phyloP scores from a whole-genome alignment of 1,140 invertebrate genomes.

The Samia ricini region DNA sequence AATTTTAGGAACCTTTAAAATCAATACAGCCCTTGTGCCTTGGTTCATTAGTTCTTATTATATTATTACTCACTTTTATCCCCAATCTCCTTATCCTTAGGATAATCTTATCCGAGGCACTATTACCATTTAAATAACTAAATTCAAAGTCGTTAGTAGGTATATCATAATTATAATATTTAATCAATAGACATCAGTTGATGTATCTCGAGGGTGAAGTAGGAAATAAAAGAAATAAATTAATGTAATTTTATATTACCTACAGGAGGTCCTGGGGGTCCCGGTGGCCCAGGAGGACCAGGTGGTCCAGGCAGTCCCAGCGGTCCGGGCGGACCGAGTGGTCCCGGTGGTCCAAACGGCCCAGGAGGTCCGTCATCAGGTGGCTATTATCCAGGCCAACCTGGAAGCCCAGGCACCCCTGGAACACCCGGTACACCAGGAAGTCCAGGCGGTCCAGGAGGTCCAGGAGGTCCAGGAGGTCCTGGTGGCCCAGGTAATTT shows the following conservation, averaged over 20 bases:
- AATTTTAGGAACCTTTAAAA: no score
- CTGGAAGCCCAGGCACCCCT: constrained; percentile 29
- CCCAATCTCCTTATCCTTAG: no score
- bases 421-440: constrained; percentile 18
- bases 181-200: no score
- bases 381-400: constrained; percentile 26
- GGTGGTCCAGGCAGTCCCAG: constrained; percentile 23
- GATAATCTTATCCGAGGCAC: no score
- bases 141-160: no score
- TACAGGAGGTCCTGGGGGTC: constrained; percentile 14
- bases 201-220: no score
- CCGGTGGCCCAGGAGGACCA: constrained; percentile 15
- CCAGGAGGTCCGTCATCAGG: constrained; percentile 19
- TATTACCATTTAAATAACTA: no score
- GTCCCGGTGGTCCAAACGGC: constrained; percentile 15
- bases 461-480: constrained; percentile 23
- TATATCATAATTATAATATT: no score
- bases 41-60: no score
- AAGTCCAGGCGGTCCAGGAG: constrained; percentile 34
- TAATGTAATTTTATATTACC: not conserved
- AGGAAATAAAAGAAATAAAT: not conserved
- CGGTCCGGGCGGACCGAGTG: constrained; percentile 14
- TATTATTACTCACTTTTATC: no score
- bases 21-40: no score
- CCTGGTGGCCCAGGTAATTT: constrained; percentile 27